These are phyloP conservation scores for Drosophila persimilis DNA, from an alignment of 1,140 invertebrate species.

Conservation along the genomic window DNA sequence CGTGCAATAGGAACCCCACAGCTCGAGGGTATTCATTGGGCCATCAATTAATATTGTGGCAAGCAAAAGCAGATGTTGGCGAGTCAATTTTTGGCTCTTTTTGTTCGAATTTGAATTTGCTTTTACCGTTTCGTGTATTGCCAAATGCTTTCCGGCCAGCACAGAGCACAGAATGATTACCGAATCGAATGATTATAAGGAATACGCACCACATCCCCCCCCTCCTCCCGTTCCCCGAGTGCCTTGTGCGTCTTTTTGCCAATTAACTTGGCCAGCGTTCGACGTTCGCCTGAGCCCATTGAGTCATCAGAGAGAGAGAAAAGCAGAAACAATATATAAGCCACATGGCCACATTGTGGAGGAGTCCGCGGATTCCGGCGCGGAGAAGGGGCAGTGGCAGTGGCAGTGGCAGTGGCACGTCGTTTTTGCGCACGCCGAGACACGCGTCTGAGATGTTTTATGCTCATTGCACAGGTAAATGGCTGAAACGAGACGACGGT, in stretches of 20 bases:
- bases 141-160: too few species aligned
- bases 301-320: slow-evolving; percentile 41
- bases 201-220: too few species aligned
- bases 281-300: slow-evolving; percentile 31
- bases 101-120: background rate
- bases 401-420: background rate
- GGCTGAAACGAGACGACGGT: slow-evolving; percentile 42
- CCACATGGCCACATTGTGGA: slow-evolving; percentile 38
- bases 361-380: background rate
- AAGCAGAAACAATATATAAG: slow-evolving; percentile 25
- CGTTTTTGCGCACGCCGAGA: slow-evolving; percentile 37
- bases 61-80: too few species aligned
- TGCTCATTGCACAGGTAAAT: slow-evolving; percentile 65
- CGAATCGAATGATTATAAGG: too few species aligned
- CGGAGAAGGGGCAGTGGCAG: background rate
- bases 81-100: too few species aligned
- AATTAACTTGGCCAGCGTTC: slow-evolving; percentile 31
- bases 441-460: slow-evolving; percentile 63
- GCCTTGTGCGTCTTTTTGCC: slow-evolving; percentile 31
- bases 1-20: too few species aligned
- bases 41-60: too few species aligned
- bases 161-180: too few species aligned
- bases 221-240: background rate
- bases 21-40: too few species aligned
- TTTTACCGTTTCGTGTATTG: too few species aligned